Percentiles rank a stretch among this genome's conserved stretches.
These are phyloP conservation scores for Nudaria mundana DNA, from an alignment of 2,888 invertebrate species.

Conservation along the genomic window DNA sequence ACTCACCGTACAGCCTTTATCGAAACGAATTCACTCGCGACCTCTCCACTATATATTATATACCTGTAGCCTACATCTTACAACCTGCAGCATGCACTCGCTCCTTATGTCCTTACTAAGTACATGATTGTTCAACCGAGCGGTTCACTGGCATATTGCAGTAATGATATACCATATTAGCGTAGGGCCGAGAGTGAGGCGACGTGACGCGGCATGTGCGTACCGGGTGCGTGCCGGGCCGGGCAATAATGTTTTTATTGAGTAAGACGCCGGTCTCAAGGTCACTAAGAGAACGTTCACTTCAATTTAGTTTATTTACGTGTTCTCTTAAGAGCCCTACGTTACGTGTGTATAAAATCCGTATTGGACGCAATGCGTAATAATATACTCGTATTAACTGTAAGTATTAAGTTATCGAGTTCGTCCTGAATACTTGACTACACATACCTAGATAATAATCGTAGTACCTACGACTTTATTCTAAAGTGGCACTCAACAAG, in stretches of 20 bases:
- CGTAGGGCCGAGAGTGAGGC: slow-evolving; percentile 9
- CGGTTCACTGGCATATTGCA: slow-evolving; percentile 25
- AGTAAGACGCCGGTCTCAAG: slow-evolving; percentile 41
- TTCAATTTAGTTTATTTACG: slow-evolving; percentile 47
- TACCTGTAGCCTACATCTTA: slow-evolving; percentile 6
- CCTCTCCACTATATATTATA: no score
- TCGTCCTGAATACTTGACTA: no score
- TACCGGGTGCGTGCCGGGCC: slow-evolving; percentile 10
- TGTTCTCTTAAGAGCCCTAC: slow-evolving; percentile 36
- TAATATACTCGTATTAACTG: slow-evolving; percentile 22
- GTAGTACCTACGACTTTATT: no score
- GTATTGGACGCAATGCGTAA: slow-evolving; percentile 56
- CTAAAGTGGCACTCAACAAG: no score
- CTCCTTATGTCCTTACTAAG: slow-evolving; percentile 34
- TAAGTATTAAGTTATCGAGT: slow-evolving; percentile 1
- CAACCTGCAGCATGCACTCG: no score
- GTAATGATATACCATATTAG: slow-evolving; percentile 20
- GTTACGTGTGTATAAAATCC: slow-evolving; percentile 31
- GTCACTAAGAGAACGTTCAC: slow-evolving; percentile 38
- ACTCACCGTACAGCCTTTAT: background rate
- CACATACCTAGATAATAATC: no score
- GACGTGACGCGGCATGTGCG: no score
- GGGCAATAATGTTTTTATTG: slow-evolving; percentile 29
- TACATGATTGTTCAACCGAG: slow-evolving; percentile 39
- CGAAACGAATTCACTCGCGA: no score